A percentile compares a stretch with the other conserved stretches of the same genome.
phyloP scores from a whole-genome alignment of 2,888 invertebrate species.

The Pollenia amentaria region DNA sequence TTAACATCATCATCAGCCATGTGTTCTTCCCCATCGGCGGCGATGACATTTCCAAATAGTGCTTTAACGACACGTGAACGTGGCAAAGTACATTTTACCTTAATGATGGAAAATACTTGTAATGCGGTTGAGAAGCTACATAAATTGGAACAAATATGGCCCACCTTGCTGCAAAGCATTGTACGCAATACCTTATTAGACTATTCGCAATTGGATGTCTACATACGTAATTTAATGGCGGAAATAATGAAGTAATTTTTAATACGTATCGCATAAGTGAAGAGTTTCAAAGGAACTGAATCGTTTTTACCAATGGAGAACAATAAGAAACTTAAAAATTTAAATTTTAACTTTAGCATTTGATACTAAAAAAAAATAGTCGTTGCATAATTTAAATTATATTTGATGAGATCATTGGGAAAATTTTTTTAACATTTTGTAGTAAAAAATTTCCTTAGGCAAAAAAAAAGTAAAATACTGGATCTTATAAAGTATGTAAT shows the following conservation, averaged over 20 bases:
- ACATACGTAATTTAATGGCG: constrained; percentile 87
- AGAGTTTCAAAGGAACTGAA: constrained; percentile 14
- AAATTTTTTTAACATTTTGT: no score
- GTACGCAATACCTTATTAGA: constrained; percentile 91
- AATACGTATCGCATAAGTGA: constrained; percentile 6
- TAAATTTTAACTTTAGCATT: no score
- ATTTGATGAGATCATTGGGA: no score
- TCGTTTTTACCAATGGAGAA: neutral
- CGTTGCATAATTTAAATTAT: no score
- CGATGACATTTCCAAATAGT: constrained; percentile 73
- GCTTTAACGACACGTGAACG: constrained; percentile 88
- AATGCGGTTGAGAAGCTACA: constrained; percentile 91
- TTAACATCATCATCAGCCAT: constrained; percentile 20
- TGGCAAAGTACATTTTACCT: constrained; percentile 89
- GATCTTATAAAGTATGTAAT: no score
- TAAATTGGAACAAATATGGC: constrained; percentile 91
- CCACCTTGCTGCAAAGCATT: constrained; percentile 90
- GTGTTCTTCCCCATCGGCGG: constrained; percentile 22
- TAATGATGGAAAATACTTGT: constrained; percentile 90
- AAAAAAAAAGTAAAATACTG: no score
- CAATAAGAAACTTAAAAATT: no score
- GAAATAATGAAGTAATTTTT: constrained; percentile 82
- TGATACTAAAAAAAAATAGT: no score
- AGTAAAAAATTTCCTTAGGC: no score
- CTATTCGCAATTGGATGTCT: constrained; percentile 92